Percentiles rank a stretch among this genome's conserved stretches.
Conservation (phyloP, 2,888 invertebrate genomes). For the Heteromyza rotundicornis region DNA sequence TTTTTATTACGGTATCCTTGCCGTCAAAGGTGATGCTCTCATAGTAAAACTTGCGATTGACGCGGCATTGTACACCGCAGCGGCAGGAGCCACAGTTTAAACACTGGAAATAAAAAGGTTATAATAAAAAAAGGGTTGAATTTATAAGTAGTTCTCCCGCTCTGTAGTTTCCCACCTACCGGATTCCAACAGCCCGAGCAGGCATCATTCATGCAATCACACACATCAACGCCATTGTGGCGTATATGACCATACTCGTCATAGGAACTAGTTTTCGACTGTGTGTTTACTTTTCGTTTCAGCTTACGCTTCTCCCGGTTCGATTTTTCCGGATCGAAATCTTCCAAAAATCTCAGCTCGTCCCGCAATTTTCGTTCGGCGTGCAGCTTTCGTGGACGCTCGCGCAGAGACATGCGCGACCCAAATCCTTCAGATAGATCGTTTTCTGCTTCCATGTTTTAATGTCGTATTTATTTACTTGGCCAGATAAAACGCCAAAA, state of each 20-base stretch:
- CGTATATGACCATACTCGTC: slow-evolving; percentile 74
- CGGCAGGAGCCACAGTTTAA: slow-evolving; percentile 74
- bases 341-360: slow-evolving; percentile 61
- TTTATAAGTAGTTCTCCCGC: too few relatives aligned
- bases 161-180: too few relatives aligned
- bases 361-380: slow-evolving; percentile 39
- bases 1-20: slow-evolving; percentile 65
- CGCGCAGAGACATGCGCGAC: slow-evolving; percentile 41
- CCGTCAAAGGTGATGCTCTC: slow-evolving; percentile 82
- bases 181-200: slow-evolving; percentile 90
- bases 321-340: slow-evolving; percentile 82
- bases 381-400: slow-evolving; percentile 41
- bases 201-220: slow-evolving; percentile 80
- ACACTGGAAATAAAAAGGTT: too few relatives aligned
- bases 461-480: too few relatives aligned
- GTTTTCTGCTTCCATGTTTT: too few relatives aligned
- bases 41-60: slow-evolving; percentile 78
- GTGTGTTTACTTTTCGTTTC: slow-evolving; percentile 64
- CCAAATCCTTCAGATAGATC: slow-evolving; percentile 34
- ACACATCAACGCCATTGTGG: slow-evolving; percentile 73
- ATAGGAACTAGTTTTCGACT: slow-evolving; percentile 62
- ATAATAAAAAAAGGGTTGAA: too few relatives aligned
- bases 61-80: slow-evolving; percentile 83
- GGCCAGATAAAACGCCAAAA: too few relatives aligned
- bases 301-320: slow-evolving; percentile 79